These are phyloP conservation scores for Macquaria australasica DNA, from an alignment of 2,113 vertebrate genomes.

Conservation along the genomic window DNA sequence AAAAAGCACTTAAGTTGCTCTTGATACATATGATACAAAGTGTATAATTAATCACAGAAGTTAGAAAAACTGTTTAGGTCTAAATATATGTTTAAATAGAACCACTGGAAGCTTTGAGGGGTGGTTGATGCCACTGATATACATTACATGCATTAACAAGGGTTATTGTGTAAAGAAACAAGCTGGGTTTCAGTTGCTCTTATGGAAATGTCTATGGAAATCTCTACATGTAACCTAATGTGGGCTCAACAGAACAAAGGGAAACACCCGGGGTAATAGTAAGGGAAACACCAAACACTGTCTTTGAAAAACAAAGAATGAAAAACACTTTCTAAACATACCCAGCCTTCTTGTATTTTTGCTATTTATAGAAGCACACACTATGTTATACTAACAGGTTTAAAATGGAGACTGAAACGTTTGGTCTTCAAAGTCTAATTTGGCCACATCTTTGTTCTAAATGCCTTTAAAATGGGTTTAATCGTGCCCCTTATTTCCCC, in stretches of 20 bases:
- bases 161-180: slow-evolving; percentile 60
- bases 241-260: slow-evolving; percentile 67
- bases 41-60: slow-evolving; percentile 25
- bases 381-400: slow-evolving; percentile 65
- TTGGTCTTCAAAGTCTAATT: slow-evolving; percentile 68
- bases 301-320: slow-evolving; percentile 49
- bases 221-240: slow-evolving; percentile 65
- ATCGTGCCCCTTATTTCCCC: slow-evolving; percentile 67
- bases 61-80: slow-evolving; percentile 1
- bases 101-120: slow-evolving; percentile 63
- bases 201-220: slow-evolving; percentile 85
- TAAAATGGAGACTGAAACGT: slow-evolving; percentile 51
- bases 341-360: slow-evolving; percentile 1
- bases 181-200: slow-evolving; percentile 78
- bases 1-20: slow-evolving; percentile 82
- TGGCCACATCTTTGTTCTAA: slow-evolving; percentile 69
- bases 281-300: slow-evolving; percentile 54
- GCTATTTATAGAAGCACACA: slow-evolving; percentile 44
- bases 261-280: slow-evolving; percentile 39
- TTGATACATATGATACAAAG: slow-evolving; percentile 55
- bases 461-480: slow-evolving; percentile 76
- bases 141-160: slow-evolving; percentile 49
- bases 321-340: slow-evolving; percentile 36
- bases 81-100: slow-evolving; percentile 45
- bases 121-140: slow-evolving; percentile 35